phyloP scores from a whole-genome alignment of 2,888 invertebrate genomes.

The Cyaniris semiargus region DNA sequence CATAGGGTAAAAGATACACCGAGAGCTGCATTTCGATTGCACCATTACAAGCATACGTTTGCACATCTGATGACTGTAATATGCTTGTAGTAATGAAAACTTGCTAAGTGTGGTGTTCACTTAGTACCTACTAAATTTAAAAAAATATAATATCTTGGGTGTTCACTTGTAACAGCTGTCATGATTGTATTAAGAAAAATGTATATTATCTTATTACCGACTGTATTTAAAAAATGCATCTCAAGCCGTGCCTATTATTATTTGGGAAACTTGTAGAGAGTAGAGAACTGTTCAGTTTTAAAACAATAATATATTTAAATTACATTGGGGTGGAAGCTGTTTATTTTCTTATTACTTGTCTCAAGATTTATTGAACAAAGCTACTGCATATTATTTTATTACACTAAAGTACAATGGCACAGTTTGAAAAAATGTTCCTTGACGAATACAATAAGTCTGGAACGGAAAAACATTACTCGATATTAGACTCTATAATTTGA shows the following conservation, averaged over 20 bases:
- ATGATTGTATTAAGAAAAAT: no score
- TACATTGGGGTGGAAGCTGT: neutral
- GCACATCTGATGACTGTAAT: no score
- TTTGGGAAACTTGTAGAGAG: neutral
- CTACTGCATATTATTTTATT: slow-evolving; percentile 11
- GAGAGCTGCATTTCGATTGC: no score
- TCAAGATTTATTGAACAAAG: slow-evolving; percentile 8
- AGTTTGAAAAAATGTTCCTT: slow-evolving; percentile 14
- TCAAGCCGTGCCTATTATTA: neutral
- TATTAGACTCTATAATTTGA: neutral
- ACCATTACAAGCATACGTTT: no score
- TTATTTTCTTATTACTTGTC: neutral
- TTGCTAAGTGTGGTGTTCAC: no score
- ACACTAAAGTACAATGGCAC: slow-evolving; percentile 1
- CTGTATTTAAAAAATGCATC: neutral
- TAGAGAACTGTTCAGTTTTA: neutral
- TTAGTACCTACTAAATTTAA: neutral
- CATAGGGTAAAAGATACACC: neutral
- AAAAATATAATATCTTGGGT: no score
- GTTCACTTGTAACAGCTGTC: no score
- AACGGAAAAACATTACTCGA: neutral
- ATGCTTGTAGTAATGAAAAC: no score
- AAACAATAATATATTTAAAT: neutral
- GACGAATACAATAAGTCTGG: slow-evolving; percentile 11
- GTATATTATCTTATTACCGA: no score